phyloP scores from a whole-genome alignment of 2,888 invertebrate species.

The Eretmocerus hayati region DNA sequence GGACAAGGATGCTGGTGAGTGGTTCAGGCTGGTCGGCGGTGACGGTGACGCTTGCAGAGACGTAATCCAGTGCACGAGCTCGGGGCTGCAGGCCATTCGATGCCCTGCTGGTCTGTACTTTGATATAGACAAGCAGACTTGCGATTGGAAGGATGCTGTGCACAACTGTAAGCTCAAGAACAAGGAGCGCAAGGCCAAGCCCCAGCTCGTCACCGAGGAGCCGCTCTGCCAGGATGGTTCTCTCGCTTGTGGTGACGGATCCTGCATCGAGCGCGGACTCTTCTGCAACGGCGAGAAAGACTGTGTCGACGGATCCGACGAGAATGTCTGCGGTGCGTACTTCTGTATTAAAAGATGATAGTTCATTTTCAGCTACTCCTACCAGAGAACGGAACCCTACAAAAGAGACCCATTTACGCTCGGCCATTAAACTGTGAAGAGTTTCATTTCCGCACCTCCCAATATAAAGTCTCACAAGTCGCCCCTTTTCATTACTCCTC shows the following conservation, averaged over 20 bases:
- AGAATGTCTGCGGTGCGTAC: slow-evolving; percentile 84
- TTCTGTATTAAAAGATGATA: no score
- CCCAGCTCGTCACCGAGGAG: slow-evolving; percentile 80
- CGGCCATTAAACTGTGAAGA: no score
- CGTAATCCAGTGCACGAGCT: slow-evolving; percentile 91
- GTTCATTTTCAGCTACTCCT: no score
- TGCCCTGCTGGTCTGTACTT: slow-evolving; percentile 89
- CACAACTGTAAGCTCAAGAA: slow-evolving; percentile 87
- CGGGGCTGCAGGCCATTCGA: slow-evolving; percentile 86
- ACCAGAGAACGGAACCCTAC: no score
- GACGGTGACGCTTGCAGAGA: slow-evolving; percentile 90
- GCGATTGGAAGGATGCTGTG: slow-evolving; percentile 91
- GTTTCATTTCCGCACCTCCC: no score
- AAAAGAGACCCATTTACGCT: no score
- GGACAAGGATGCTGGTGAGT: slow-evolving; percentile 91
- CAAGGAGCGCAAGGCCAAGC: slow-evolving; percentile 82
- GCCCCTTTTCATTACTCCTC: no score
- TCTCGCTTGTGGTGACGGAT: slow-evolving; percentile 80
- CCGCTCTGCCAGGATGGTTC: slow-evolving; percentile 82
- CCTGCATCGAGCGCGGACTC: slow-evolving; percentile 79
- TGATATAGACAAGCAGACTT: slow-evolving; percentile 91
- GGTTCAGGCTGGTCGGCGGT: slow-evolving; percentile 85
- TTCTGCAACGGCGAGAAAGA: slow-evolving; percentile 92
- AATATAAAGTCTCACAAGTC: no score
- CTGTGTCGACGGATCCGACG: slow-evolving; percentile 82